Percentiles rank a stretch among this genome's conserved stretches.
phyloP scores from a whole-genome alignment of 2,113 vertebrate genomes.

The Solea senegalensis region DNA sequence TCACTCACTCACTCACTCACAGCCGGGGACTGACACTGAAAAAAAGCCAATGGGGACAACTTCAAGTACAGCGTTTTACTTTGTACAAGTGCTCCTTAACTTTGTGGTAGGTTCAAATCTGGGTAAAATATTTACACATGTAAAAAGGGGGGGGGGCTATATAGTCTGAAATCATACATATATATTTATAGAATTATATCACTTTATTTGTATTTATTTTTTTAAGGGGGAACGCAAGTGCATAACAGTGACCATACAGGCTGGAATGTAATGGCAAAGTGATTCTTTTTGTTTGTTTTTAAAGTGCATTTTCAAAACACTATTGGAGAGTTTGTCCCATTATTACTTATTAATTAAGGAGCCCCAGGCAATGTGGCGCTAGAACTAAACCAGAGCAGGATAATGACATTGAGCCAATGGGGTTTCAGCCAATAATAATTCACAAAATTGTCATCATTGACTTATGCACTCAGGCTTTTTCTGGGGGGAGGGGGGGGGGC shows the following conservation, averaged over 20 bases:
- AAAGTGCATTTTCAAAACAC: constrained; percentile 68
- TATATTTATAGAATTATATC: constrained; percentile 24
- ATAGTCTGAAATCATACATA: not conserved
- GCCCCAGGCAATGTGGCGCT: too few relatives aligned
- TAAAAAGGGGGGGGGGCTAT: constrained; percentile 12
- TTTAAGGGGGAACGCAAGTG: constrained; percentile 50
- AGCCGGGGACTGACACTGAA: constrained; percentile 51
- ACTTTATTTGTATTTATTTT: constrained; percentile 5
- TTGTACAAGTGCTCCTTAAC: constrained; percentile 26
- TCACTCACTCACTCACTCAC: constrained; percentile 30
- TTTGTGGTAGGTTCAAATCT: constrained; percentile 24
- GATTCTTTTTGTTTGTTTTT: constrained; percentile 33
- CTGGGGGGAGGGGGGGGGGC: too few relatives aligned
- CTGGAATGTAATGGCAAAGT: constrained; percentile 68
- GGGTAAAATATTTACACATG: constrained; percentile 45
- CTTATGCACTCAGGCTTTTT: too few relatives aligned
- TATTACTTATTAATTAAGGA: not conserved
- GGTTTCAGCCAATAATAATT: too few relatives aligned
- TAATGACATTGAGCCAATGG: too few relatives aligned
- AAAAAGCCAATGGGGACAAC: constrained; percentile 52
- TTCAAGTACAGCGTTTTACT: constrained; percentile 42
- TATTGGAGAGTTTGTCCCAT: constrained; percentile 22
- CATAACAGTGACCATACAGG: constrained; percentile 45
- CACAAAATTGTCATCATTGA: too few relatives aligned
- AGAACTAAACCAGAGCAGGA: too few relatives aligned